Conservation (phyloP, 2,113 vertebrate genomes). For the Lampris megalopsis region DNA sequence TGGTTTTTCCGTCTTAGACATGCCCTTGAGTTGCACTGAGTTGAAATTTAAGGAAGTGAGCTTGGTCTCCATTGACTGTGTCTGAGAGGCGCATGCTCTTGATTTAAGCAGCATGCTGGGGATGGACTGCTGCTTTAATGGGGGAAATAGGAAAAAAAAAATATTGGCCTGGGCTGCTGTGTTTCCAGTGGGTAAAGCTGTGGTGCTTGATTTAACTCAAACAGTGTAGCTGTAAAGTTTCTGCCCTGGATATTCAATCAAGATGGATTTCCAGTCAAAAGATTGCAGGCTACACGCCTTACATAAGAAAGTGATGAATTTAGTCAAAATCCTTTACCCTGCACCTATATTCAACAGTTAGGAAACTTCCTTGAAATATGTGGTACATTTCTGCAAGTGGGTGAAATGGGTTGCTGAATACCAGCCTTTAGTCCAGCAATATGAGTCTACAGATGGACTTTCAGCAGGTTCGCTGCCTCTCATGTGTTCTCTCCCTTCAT, state of each 20-base stretch:
- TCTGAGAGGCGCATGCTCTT: slow-evolving; percentile 1
- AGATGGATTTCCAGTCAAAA: slow-evolving; percentile 54
- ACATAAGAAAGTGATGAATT: slow-evolving; percentile 57
- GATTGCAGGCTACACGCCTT: slow-evolving; percentile 51
- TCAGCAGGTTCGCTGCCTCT: slow-evolving; percentile 13
- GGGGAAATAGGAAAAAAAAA: slow-evolving; percentile 37
- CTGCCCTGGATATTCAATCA: slow-evolving; percentile 68
- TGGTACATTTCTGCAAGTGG: slow-evolving; percentile 15
- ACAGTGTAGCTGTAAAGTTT: slow-evolving; percentile 67
- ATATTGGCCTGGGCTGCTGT: slow-evolving; percentile 57
- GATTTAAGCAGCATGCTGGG: slow-evolving; percentile 14
- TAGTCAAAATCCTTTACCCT: not conserved
- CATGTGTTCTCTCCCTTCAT: slow-evolving; percentile 19
- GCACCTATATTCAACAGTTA: slow-evolving; percentile 11
- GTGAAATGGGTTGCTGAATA: not conserved
- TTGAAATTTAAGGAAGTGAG: slow-evolving; percentile 1
- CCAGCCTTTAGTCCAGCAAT: not conserved
- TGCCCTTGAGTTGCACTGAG: not conserved
- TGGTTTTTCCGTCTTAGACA: not conserved
- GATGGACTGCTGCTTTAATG: slow-evolving; percentile 37
- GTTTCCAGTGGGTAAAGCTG: slow-evolving; percentile 60
- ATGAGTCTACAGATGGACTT: slow-evolving; percentile 40
- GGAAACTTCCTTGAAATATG: slow-evolving; percentile 8
- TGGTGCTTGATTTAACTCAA: slow-evolving; percentile 51
- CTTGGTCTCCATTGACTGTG: not conserved